phyloP scores from a whole-genome alignment of 1,140 invertebrate genomes.

The Luehdorfia chinensis region DNA sequence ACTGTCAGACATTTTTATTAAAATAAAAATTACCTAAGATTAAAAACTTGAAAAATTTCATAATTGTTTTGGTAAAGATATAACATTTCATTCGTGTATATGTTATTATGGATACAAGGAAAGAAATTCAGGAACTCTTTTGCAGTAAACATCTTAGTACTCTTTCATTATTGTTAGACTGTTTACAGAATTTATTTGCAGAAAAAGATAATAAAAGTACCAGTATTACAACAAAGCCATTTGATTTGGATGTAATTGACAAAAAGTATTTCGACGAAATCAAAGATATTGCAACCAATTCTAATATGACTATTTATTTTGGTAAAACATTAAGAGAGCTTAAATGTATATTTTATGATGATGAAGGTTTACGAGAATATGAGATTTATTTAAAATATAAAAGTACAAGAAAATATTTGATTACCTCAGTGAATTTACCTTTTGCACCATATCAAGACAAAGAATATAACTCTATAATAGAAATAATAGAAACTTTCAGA shows the following conservation, averaged over 20 bases:
- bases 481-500: conserved; percentile 35
- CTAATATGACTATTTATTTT: conserved; percentile 35
- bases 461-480: conserved; percentile 39
- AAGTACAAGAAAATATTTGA: conserved; percentile 33
- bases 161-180: not conserved
- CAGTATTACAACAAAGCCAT: conserved; percentile 12
- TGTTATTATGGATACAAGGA: not conserved
- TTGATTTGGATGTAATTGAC: conserved; percentile 35
- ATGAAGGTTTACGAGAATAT: conserved; percentile 34
- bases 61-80: too few relatives aligned
- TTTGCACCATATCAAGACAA: conserved; percentile 35
- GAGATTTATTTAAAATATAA: conserved; percentile 42
- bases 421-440: conserved; percentile 35
- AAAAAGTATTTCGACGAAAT: conserved; percentile 44
- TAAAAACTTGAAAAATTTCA: too few relatives aligned
- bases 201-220: not conserved
- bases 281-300: too few relatives aligned
- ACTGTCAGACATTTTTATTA: too few relatives aligned
- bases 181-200: conserved; percentile 10
- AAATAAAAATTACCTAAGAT: too few relatives aligned
- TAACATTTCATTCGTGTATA: too few relatives aligned
- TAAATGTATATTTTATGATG: conserved; percentile 41
- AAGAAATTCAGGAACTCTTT: conserved; percentile 9
- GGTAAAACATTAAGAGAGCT: conserved; percentile 49
- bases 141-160: not conserved